Evolutionary conservation across 1,140 invertebrate species (phyloP).

Genomic region (Drosophila baimaii): DNA sequence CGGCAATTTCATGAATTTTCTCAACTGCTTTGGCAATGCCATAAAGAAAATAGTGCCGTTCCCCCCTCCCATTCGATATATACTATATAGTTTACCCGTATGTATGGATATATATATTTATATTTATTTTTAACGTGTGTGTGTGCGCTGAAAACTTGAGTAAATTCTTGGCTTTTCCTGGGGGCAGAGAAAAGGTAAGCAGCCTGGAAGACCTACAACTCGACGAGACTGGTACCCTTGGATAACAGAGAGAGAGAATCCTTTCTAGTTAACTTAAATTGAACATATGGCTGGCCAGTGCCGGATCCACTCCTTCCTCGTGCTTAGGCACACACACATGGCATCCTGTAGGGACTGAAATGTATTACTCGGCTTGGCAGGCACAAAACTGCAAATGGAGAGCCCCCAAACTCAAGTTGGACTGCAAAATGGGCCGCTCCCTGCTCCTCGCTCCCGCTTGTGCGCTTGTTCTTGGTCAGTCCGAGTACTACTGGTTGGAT

Average conservation of each 20-base stretch:
- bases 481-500: constrained; percentile 2
- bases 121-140: constrained; percentile 8
- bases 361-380: constrained; percentile 51
- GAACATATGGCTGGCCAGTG: neutral
- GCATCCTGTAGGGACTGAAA: constrained; percentile 18
- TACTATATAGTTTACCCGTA: neutral
- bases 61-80: neutral
- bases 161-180: constrained; percentile 1
- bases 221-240: neutral
- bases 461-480: neutral
- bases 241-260: too few species aligned
- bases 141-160: constrained; percentile 18
- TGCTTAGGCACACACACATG: constrained; percentile 5
- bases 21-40: constrained; percentile 50
- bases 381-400: constrained; percentile 54
- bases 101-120: neutral
- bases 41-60: constrained; percentile 59
- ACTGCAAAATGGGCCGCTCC: constrained; percentile 27
- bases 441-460: neutral
- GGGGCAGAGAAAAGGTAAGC: neutral
- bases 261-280: neutral
- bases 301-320: constrained; percentile 1
- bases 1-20: constrained; percentile 50
- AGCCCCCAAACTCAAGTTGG: constrained; percentile 52
- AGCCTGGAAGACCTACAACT: neutral